A percentile compares a stretch with the other conserved stretches of the same genome.
Conservation (phyloP, 2,888 invertebrate genomes). For the Fragum whitleyi region DNA sequence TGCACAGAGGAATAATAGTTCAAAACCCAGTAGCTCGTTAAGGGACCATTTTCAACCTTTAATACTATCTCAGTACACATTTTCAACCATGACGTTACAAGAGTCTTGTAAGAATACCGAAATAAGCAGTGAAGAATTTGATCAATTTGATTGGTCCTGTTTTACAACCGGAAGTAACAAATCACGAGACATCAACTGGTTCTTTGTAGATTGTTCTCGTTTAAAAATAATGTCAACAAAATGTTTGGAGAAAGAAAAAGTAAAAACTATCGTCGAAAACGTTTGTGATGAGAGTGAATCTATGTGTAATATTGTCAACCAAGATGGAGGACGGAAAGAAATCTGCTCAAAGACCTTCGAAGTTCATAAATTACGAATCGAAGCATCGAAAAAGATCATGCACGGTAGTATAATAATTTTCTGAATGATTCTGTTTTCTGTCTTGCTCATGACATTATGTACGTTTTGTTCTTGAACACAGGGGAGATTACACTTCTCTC, state of each 20-base stretch:
- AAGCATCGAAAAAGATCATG: neutral
- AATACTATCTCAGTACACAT: neutral
- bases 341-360: neutral
- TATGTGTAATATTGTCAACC: neutral
- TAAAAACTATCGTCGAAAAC: neutral
- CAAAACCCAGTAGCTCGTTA: neutral
- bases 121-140: neutral
- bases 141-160: constrained; percentile 40
- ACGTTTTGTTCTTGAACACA: too few species aligned
- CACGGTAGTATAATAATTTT: neutral
- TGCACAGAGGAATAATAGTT: too few species aligned
- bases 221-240: constrained; percentile 2
- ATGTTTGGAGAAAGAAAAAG: constrained; percentile 13
- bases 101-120: neutral
- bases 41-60: neutral
- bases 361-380: neutral
- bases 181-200: constrained; percentile 47
- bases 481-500: too few species aligned
- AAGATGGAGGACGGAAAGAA: neutral
- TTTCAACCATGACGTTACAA: neutral
- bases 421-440: too few species aligned
- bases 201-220: constrained; percentile 35
- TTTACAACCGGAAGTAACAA: constrained; percentile 32
- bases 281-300: neutral
- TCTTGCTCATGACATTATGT: too few species aligned